Percentiles rank a stretch among this genome's conserved stretches.
Conservation (phyloP, 2,797 vertebrate genomes). For the Tachyglossus aculeatus region DNA sequence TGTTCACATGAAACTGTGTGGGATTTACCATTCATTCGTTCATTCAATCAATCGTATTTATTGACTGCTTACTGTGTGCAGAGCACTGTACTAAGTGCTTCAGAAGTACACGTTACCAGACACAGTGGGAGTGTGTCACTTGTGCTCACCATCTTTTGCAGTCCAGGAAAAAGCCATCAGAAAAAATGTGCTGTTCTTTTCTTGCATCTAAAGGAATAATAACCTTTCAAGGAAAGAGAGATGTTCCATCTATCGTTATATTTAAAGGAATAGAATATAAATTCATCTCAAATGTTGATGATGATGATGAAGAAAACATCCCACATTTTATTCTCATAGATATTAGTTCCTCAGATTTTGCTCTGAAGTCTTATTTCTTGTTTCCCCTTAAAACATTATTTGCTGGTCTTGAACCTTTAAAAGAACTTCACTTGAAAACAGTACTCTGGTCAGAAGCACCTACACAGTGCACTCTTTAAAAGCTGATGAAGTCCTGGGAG, state of each 20-base stretch:
- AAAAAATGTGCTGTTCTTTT: not conserved
- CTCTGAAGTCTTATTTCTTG: too few species aligned
- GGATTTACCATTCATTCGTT: too few species aligned
- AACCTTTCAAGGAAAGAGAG: constrained; percentile 12
- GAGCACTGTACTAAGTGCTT: too few species aligned
- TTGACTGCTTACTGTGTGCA: too few species aligned
- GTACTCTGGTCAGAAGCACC: not conserved
- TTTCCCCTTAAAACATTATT: not conserved
- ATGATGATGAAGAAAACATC: constrained; percentile 8
- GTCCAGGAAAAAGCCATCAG: not conserved
- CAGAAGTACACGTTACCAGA: too few species aligned
- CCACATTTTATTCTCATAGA: too few species aligned
- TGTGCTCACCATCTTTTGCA: too few species aligned
- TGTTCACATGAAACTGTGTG: too few species aligned
- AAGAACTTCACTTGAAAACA: constrained; percentile 16
- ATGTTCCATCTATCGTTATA: constrained; percentile 3
- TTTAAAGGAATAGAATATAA: constrained; percentile 10
- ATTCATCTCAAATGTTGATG: not conserved
- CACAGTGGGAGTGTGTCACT: too few species aligned
- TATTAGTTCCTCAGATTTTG: too few species aligned
- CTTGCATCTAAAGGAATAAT: not conserved
- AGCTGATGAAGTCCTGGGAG: accelerated
- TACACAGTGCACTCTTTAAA: not conserved
- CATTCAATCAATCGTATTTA: too few species aligned
- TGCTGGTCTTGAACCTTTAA: constrained; percentile 16